Evolutionary conservation across 2,797 vertebrate species (phyloP), one percentile per base, ranked within the genome.

Genomic region (Epinephelus coioides): DNA sequence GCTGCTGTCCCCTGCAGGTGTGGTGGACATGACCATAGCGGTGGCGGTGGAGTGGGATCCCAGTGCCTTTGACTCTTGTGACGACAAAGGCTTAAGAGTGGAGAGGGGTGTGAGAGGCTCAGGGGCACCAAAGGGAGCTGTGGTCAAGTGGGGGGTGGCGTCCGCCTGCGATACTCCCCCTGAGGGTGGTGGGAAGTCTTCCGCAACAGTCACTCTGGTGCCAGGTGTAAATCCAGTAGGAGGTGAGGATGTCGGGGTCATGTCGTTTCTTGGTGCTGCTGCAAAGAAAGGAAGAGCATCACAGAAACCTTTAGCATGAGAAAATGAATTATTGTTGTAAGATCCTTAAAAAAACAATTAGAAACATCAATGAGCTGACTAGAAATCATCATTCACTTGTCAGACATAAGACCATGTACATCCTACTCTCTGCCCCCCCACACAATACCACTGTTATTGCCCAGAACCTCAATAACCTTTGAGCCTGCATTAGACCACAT

Each of bases 1-100:
- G 88, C 97, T 98, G 94, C 96, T 98, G 93, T 96, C 97, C 70
- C 95, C 96, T 5, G 95, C 95, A 50, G 95, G 94, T 3, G 93
- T 95, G 64, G 94, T 94, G 81, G 92, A 94, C 18, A 92, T 80
- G 50, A 92, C 89, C 85, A 73, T 88, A 14, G 91, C 81, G 11
- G 62, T 72, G 84, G 91, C 93, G 0, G 71, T 91, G 51, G 90
- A 83, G 75, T 93, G 86, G 50, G 93, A 89, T 50, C 89, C 91
- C 60, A 81, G 11, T 0, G 86, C 81, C 82, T 91, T 86, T 0
- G 85, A 93, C 78, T 92, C 90, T 66, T 90, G 83, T 9, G 94
- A 89, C 0, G 89, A 38, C 43, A 80, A 47, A 2, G 90, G 76
- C 56, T 89, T 91, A 14, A 91, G 83, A 0, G 89, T 86, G 79